These are phyloP conservation scores for Syngnathus typhle DNA, from an alignment of 2,113 vertebrate species.

Conservation along the genomic window DNA sequence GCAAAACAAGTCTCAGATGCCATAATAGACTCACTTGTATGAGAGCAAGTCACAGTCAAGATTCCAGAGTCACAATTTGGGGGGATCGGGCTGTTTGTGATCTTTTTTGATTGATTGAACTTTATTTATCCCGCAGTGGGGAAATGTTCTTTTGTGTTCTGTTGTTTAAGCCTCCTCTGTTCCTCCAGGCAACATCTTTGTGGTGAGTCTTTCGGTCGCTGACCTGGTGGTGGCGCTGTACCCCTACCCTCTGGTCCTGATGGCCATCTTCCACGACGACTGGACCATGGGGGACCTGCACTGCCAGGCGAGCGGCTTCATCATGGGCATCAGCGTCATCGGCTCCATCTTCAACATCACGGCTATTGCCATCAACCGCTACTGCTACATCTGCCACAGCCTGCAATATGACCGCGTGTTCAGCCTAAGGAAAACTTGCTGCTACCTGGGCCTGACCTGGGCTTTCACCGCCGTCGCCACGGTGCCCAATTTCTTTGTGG, in stretches of 20 bases:
- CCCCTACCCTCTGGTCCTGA: slow-evolving; percentile 72
- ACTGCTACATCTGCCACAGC: slow-evolving; percentile 71
- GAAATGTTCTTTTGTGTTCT: slow-evolving; percentile 14
- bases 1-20: slow-evolving; percentile 1
- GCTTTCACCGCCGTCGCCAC: slow-evolving; percentile 67
- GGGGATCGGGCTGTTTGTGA: neutral
- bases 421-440: slow-evolving; percentile 67
- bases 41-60: slow-evolving; percentile 1
- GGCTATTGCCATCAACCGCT: slow-evolving; percentile 68
- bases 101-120: too few species aligned
- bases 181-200: slow-evolving; percentile 71
- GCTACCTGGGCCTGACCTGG: slow-evolving; percentile 71
- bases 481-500: slow-evolving; percentile 71
- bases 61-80: slow-evolving; percentile 3
- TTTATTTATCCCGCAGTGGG: slow-evolving; percentile 2
- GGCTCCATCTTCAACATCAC: slow-evolving; percentile 73
- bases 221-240: slow-evolving; percentile 73
- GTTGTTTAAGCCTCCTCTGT: slow-evolving; percentile 20
- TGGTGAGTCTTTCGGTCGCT: slow-evolving; percentile 69
- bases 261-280: slow-evolving; percentile 68
- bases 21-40: slow-evolving; percentile 17
- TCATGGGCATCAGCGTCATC: slow-evolving; percentile 75
- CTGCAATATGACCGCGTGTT: slow-evolving; percentile 69
- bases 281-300: slow-evolving; percentile 74
- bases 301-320: slow-evolving; percentile 72